A percentile compares a stretch with the other conserved stretches of the same genome.
Conservation (phyloP, 2,797 vertebrate species). For the Manis crassicaudata region DNA sequence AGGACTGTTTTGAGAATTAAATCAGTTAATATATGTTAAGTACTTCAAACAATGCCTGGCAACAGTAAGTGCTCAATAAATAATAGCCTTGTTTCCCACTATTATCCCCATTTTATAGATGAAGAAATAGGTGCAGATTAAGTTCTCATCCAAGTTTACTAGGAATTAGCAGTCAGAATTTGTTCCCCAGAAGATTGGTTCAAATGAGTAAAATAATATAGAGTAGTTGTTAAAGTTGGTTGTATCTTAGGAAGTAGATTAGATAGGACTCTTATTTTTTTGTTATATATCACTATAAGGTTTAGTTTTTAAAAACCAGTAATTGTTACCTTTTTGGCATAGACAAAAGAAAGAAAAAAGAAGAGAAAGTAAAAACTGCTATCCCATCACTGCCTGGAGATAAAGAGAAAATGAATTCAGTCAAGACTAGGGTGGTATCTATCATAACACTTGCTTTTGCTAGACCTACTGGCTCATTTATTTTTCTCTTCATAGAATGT, state of each 20-base stretch:
- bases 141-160: constrained; percentile 5
- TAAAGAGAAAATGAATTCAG: background rate
- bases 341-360: background rate
- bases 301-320: background rate
- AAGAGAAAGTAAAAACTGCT: background rate
- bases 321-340: background rate
- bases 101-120: background rate
- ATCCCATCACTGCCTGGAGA: background rate
- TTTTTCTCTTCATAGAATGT: background rate
- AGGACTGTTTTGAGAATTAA: no score
- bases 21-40: no score
- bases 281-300: background rate
- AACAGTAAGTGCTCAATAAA: no score
- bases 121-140: background rate
- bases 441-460: background rate
- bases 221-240: background rate
- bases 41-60: no score
- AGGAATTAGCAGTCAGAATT: constrained; percentile 3
- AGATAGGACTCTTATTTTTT: background rate
- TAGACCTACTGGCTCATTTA: background rate
- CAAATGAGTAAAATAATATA: background rate
- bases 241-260: background rate
- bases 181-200: background rate
- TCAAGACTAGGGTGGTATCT: background rate
- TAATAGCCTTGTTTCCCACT: background rate